A percentile compares a stretch with the other conserved stretches of the same genome.
phyloP scores from a whole-genome alignment of 2,797 vertebrate species.

The Bufotes viridis region DNA sequence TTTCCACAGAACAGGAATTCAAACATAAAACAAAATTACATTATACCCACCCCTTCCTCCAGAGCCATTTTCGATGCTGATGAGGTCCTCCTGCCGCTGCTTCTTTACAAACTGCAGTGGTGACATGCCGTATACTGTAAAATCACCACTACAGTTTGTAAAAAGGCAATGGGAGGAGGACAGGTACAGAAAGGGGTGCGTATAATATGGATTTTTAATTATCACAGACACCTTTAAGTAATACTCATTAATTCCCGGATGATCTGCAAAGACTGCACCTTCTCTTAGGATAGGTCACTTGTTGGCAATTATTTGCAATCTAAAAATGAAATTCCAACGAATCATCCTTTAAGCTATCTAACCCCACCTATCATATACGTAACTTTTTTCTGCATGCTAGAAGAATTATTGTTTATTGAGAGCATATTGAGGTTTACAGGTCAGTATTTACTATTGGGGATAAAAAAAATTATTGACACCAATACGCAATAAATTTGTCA shows the following conservation, averaged over 20 bases:
- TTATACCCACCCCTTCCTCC: no score
- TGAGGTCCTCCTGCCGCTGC: no score
- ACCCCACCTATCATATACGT: background rate
- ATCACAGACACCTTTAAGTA: no score
- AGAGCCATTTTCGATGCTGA: no score
- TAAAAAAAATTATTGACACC: background rate
- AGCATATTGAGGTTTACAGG: background rate
- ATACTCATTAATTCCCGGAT: background rate
- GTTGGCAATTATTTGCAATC: background rate
- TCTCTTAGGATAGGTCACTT: background rate
- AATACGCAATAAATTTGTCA: background rate
- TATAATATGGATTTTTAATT: no score
- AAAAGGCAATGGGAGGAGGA: no score
- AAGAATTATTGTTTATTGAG: background rate
- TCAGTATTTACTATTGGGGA: background rate
- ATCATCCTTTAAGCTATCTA: background rate
- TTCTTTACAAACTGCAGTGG: no score
- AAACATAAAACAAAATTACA: no score
- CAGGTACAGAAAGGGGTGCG: no score
- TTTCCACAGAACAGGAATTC: no score
- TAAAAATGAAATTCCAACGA: background rate
- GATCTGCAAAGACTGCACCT: background rate
- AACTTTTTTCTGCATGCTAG: background rate
- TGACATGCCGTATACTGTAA: no score
- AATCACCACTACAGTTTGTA: no score